These are phyloP conservation scores for Coptodon rendalli DNA, from an alignment of 2,113 vertebrate genomes.

Conservation along the genomic window DNA sequence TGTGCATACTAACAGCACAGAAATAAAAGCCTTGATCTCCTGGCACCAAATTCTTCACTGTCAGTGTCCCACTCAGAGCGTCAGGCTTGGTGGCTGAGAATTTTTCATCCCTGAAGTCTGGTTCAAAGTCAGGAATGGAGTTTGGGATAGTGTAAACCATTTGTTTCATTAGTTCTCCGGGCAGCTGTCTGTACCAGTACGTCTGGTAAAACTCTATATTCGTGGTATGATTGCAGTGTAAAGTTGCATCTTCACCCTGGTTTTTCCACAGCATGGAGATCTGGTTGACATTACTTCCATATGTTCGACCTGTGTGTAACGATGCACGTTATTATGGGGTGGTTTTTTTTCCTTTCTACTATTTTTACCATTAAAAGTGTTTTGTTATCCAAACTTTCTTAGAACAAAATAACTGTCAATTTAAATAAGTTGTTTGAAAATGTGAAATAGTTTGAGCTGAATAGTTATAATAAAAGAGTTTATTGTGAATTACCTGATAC, in stretches of 20 bases:
- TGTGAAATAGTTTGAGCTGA: not conserved
- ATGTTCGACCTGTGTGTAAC: not conserved
- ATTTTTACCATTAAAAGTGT: not conserved
- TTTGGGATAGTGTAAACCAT: conserved; percentile 3
- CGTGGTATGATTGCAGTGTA: not conserved
- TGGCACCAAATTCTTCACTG: conserved; percentile 3
- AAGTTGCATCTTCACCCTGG: not conserved
- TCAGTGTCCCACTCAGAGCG: not conserved
- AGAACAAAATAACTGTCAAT: not conserved
- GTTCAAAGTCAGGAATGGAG: not conserved
- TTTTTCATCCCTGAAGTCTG: not conserved
- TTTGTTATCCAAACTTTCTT: not conserved
- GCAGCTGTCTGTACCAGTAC: conserved; percentile 60
- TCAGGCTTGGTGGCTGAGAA: not conserved
- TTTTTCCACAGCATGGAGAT: not conserved
- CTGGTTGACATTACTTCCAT: not conserved
- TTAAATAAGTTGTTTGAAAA: not conserved
- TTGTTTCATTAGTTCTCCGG: conserved; percentile 22
- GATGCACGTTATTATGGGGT: fast-evolving
- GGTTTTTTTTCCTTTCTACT: fast-evolving
- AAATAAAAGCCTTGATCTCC: conserved; percentile 13
- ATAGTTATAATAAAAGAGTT: not conserved
- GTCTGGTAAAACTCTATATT: not conserved
- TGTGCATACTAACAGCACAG: not conserved
- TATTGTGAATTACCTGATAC: not conserved